These are phyloP conservation scores for Phaethornis superciliosus DNA, from an alignment of 2,113 vertebrate species.

Conservation along the genomic window DNA sequence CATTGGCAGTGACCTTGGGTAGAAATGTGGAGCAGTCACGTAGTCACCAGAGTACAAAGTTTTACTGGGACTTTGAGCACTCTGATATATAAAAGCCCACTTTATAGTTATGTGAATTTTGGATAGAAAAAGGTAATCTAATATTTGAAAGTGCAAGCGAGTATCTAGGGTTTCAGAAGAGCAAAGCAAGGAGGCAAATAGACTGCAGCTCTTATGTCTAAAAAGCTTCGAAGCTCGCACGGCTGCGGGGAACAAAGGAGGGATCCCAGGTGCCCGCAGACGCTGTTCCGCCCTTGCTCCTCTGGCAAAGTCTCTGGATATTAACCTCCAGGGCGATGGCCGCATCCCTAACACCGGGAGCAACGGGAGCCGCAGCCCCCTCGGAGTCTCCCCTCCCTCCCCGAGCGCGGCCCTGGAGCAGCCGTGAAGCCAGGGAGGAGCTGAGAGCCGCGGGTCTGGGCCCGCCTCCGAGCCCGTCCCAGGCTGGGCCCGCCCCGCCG, in stretches of 20 bases:
- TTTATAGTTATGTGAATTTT: background rate
- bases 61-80: background rate
- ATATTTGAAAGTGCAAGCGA: background rate
- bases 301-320: fast-evolving
- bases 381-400: fast-evolving
- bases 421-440: fast-evolving
- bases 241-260: fast-evolving
- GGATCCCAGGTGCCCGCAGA: fast-evolving
- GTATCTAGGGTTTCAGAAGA: background rate
- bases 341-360: too few species aligned
- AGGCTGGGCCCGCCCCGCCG: too few species aligned
- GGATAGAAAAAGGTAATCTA: background rate
- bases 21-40: fast-evolving
- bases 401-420: background rate
- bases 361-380: too few species aligned
- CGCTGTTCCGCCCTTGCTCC: fast-evolving
- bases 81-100: background rate
- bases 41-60: fast-evolving
- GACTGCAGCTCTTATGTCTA: fast-evolving
- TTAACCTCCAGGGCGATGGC: fast-evolving
- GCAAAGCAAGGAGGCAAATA: background rate
- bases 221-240: fast-evolving
- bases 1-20: background rate
- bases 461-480: too few species aligned
- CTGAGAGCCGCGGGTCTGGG: too few species aligned